Base-by-base conservation (phyloP, 2,113 vertebrate genomes). In the Holacanthus passer region DNA sequence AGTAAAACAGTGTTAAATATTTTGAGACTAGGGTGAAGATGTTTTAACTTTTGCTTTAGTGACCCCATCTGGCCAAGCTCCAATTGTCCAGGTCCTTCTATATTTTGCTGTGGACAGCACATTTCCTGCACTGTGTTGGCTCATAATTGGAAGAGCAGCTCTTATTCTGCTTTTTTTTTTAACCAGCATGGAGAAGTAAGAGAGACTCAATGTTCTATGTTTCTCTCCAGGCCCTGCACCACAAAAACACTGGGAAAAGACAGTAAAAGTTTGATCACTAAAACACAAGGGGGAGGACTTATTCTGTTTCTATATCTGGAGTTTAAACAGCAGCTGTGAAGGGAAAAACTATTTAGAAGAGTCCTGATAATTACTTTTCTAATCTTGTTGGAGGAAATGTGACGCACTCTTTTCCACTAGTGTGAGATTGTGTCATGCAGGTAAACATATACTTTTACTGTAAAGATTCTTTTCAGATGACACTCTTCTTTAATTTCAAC, bases 271-370 rank as follows among this genome's bases (percentile, higher is more conserved):
- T 39, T 19, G 65, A 53, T 43, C 7, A 52, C 37, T 75, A 56
- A 84, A 82, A 73, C 43, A 8, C 5, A 68, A 73, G 24, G 65
- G n/a, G 37, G 29, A 58, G 53, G 24, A 29, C 74, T 14, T 75
- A 19, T n/a, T 50, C 22, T 45, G 55, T 39, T 56, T 0, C 62
- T 77, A 31, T 72, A 72, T 53, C 3, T 73, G 65, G 79, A 52
- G 39, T 81, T 73, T 81, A 31, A 75, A 69, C 1, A 67, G 68
- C 7, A 22, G 55, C 35, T 45, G 77, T 74, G 80, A 85, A 76
- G 50, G 24, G 22, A 1, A 19, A 58, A 81, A 64, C 24, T 87
- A 82, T 82, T 71, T 89, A 16, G 71, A 45, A 64, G 37, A 52
- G 0, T 31, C 5, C 48, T 56, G 66, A 73, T 68, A 87, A 84